Percentiles rank a stretch among this genome's conserved stretches.
These are phyloP conservation scores for Stratiolaelaps scimitus DNA, from an alignment of 1,140 invertebrate genomes.

Conservation along the genomic window DNA sequence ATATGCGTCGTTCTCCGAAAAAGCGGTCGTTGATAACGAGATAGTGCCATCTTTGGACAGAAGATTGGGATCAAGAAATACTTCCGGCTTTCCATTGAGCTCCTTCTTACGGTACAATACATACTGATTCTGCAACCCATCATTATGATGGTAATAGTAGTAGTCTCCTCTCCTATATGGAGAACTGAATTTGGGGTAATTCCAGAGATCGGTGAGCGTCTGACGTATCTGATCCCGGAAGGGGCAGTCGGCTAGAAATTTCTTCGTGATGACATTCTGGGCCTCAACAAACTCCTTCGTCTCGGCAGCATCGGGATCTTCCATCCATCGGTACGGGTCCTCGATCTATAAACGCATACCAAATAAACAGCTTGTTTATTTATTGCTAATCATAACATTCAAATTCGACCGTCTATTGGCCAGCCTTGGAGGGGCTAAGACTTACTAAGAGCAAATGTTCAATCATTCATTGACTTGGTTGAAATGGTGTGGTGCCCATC, in stretches of 20 bases:
- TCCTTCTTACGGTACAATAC: constrained; percentile 81
- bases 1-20: constrained; percentile 76
- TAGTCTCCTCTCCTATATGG: constrained; percentile 64
- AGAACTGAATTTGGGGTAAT: constrained; percentile 87
- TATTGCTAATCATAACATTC: too few species aligned
- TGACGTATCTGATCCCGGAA: constrained; percentile 56
- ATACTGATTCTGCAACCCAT: constrained; percentile 91
- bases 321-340: too few species aligned
- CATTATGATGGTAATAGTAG: constrained; percentile 88
- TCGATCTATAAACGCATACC: constrained; percentile 63
- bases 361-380: too few species aligned
- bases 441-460: too few species aligned
- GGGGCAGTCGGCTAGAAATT: constrained; percentile 65
- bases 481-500: too few species aligned
- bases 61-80: constrained; percentile 90
- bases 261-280: constrained; percentile 78
- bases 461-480: too few species aligned
- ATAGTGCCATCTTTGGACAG: constrained; percentile 86
- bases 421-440: too few species aligned
- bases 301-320: constrained; percentile 83
- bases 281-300: constrained; percentile 80
- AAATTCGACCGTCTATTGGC: too few species aligned
- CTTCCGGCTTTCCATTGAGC: constrained; percentile 59
- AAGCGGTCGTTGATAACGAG: constrained; percentile 60
- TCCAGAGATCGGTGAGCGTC: constrained; percentile 73